phyloP scores from a whole-genome alignment of 2,888 invertebrate species.

The Polydrusus tereticollis region DNA sequence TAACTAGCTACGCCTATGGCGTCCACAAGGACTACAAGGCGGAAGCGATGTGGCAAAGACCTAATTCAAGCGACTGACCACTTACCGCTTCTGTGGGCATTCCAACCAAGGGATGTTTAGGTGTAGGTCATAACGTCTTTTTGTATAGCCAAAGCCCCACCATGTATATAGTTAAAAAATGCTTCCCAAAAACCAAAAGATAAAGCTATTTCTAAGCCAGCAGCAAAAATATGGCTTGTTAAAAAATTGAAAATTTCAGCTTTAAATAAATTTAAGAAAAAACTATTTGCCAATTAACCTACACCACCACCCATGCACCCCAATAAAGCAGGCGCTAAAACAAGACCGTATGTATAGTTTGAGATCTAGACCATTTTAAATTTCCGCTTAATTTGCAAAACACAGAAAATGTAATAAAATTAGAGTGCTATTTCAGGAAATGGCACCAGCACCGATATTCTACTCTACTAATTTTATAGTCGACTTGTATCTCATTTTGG shows the following conservation, averaged over 20 bases:
- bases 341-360: neutral
- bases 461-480: too few species aligned
- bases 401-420: neutral
- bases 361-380: too few species aligned
- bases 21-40: too few species aligned
- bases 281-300: conserved; percentile 1
- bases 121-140: neutral
- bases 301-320: conserved; percentile 3
- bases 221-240: conserved; percentile 2
- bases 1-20: too few species aligned
- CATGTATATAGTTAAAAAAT: conserved; percentile 6
- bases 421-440: neutral
- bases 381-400: too few species aligned
- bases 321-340: neutral
- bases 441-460: too few species aligned
- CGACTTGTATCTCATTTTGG: too few species aligned
- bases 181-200: conserved; percentile 25
- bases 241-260: neutral
- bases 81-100: too few species aligned
- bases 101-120: too few species aligned
- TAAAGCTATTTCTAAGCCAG: conserved; percentile 20
- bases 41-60: too few species aligned
- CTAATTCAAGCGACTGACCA: too few species aligned
- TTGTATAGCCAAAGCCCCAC: neutral
- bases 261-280: neutral